Evolutionary conservation across 2,113 vertebrate genomes (phyloP).

Genomic region (Nasalis larvatus): DNA sequence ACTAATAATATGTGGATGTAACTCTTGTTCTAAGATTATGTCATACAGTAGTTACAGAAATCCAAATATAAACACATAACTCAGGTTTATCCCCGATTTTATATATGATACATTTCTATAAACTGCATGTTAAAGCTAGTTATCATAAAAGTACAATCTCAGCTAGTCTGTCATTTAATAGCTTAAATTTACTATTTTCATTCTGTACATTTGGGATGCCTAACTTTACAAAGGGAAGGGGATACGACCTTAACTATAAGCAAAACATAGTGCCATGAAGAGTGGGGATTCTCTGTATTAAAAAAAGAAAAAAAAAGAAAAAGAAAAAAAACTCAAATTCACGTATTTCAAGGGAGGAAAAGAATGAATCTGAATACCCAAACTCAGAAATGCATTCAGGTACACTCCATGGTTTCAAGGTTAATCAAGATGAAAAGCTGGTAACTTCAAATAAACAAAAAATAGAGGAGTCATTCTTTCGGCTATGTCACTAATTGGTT

Average conservation of each 20-base stretch:
- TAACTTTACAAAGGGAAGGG: neutral
- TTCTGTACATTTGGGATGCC: neutral
- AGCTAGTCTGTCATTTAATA: neutral
- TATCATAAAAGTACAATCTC: neutral
- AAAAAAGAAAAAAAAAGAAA: constrained; percentile 41
- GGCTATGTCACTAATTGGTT: neutral
- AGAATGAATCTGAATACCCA: neutral
- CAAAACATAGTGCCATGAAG: neutral
- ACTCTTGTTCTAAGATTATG: neutral
- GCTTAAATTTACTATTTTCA: neutral
- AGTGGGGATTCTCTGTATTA: neutral
- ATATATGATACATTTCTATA: neutral
- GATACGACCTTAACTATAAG: neutral
- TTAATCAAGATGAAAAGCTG: neutral
- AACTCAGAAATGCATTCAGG: constrained; percentile 11
- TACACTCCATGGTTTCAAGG: neutral
- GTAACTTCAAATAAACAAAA: neutral
- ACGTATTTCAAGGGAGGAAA: neutral
- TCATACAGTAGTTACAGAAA: neutral
- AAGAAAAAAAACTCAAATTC: neutral
- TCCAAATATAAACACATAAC: neutral
- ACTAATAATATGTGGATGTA: neutral
- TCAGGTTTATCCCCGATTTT: neutral
- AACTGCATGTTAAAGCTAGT: neutral
- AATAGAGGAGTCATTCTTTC: neutral